Percentiles rank a stretch among this genome's conserved stretches.
Evolutionary conservation across 2,888 invertebrate species (phyloP).

Genomic region (Thelaira solivaga): DNA sequence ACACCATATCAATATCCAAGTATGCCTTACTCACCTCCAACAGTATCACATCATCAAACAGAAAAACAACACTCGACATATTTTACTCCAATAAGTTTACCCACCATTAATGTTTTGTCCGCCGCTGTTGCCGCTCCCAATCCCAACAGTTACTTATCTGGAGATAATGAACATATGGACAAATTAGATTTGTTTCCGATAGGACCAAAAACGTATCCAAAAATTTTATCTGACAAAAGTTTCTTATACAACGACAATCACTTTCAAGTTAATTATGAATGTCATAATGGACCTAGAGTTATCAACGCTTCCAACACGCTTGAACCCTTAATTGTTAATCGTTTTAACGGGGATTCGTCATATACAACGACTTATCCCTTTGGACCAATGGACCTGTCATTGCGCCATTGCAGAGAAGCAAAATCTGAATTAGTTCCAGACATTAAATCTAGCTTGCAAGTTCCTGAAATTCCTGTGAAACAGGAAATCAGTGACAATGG

Average conservation of each 20-base stretch:
- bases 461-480: not conserved
- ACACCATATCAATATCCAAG: slow-evolving; percentile 64
- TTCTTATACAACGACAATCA: not conserved
- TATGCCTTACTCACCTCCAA: slow-evolving; percentile 58
- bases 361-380: slow-evolving; percentile 56
- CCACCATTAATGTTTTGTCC: slow-evolving; percentile 64
- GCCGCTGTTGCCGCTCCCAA: slow-evolving; percentile 53
- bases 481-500: slow-evolving; percentile 41
- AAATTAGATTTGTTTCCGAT: slow-evolving; percentile 24
- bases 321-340: slow-evolving; percentile 7
- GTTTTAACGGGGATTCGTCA: slow-evolving; percentile 31
- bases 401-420: slow-evolving; percentile 67
- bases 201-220: not conserved
- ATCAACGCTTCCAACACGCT: slow-evolving; percentile 24
- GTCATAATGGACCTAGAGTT: not conserved
- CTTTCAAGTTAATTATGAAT: slow-evolving; percentile 3
- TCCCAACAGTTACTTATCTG: slow-evolving; percentile 57
- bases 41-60: slow-evolving; percentile 60
- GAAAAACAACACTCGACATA: slow-evolving; percentile 59
- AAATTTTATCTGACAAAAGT: slow-evolving; percentile 6
- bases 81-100: slow-evolving; percentile 70
- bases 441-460: not conserved
- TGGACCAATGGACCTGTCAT: slow-evolving; percentile 74
- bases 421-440: slow-evolving; percentile 7
- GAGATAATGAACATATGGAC: slow-evolving; percentile 36